Evolutionary conservation across 2,888 invertebrate genomes (phyloP), one percentile per base, ranked within the genome.

Genomic region (Dasypolia templi): DNA sequence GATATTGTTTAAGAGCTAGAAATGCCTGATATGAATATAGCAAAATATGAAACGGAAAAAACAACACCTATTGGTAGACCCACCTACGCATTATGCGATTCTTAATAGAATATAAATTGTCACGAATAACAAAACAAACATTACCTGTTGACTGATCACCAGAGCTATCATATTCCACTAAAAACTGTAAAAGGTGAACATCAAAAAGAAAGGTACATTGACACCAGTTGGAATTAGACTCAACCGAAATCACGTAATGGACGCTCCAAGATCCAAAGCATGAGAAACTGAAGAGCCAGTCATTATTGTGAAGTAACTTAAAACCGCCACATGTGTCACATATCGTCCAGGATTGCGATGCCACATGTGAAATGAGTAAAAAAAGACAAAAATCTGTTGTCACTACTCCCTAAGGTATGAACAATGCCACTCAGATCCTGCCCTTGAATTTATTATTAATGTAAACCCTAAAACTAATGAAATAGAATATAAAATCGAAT

Each of bases 271-370:
- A 65, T 89, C 87, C 82, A 88, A 92, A 90, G 93, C 93, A 93
- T 93, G 94, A 94, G 94, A 94, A 93, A 92, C 93, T 94, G 92
- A 94, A 95, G 94, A 94, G 92, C 89, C 93, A 94, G 93, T 95
- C 94, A 94, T 95, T 95, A 95, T 95, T 93, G 93, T 93, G 85
- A 88, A 93, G 96, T 95, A 96, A 96, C 95, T 92, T 89, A 93
- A 96, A 93, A 96, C 96, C 95, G 89, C 90, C 95, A 96, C 96
- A 96, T 96, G 95, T 96, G 96, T 94, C 94, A 92, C 95, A 95
- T 95, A 95, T 95, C 95, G 94, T 93, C 93, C 95, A 95, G 94
- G 95, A 95, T 96, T 96, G 95, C 96, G 94, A 94, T 93, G 94
- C 95, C 96, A 96, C 95, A 96, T 96, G 96, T 96, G 95, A 93